A percentile compares a stretch with the other conserved stretches of the same genome.
phyloP scores from a whole-genome alignment of 2,113 vertebrate genomes.

The Sylvilagus bachmani region DNA sequence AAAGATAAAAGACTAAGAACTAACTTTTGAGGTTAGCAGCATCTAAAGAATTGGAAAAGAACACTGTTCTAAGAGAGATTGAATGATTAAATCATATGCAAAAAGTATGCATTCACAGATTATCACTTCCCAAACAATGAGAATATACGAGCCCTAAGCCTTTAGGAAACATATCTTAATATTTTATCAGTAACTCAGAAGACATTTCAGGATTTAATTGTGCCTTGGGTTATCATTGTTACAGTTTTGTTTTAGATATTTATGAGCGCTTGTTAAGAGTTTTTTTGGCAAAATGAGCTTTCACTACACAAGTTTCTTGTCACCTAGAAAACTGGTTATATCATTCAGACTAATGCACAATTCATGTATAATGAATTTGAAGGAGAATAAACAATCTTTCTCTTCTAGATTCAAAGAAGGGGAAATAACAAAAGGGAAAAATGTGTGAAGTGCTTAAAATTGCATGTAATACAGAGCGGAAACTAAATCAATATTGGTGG shows the following conservation, averaged over 20 bases:
- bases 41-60: not conserved
- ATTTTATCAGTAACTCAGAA: not conserved
- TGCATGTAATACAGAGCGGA: not conserved
- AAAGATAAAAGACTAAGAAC: not conserved
- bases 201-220: constrained; percentile 27
- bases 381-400: not conserved
- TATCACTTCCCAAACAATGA: not conserved
- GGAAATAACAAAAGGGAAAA: not conserved
- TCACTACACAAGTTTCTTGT: not conserved
- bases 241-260: constrained; percentile 40
- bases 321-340: not conserved
- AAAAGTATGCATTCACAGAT: not conserved
- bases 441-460: not conserved
- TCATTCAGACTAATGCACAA: not conserved
- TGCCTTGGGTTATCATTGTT: not conserved
- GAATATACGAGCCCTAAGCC: not conserved
- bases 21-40: not conserved
- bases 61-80: not conserved
- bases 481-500: not conserved
- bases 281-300: constrained; percentile 42
- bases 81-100: not conserved
- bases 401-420: constrained; percentile 38
- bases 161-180: not conserved
- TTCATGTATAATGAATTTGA: not conserved
- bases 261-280: not conserved